Base-by-base conservation (phyloP, 2,113 vertebrate genomes). In the Oryzias curvinotus region DNA sequence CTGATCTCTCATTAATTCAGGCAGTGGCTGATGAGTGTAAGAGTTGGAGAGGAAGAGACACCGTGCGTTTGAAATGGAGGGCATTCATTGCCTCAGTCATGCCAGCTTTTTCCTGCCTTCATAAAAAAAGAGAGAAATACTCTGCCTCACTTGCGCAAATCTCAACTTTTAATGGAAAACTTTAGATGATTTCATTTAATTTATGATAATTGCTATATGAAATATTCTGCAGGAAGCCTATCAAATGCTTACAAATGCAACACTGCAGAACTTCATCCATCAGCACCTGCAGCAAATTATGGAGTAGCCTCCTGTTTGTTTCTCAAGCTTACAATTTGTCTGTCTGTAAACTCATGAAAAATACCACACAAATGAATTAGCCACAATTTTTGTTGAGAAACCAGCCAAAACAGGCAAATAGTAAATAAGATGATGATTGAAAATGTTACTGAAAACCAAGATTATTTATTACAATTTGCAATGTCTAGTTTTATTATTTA, bases 1-100 rank as follows among this genome's bases (percentile, higher is more conserved):
- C 78, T 77, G 74, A 80, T 78, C 75, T 71, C 75, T 75, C 80
- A 86, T 87, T 85, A 85, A 85, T 85, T 85, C 71, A 82, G 71
- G 81, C 66, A 80, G 81, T 62, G 68, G 72, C 73, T 64, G 76
- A 76, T 23, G 47, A 69, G 63, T 7, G 54, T 36, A 47, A 57
- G 56, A 48, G 50, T 67, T 19, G 52, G 25, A 75, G 47, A 28
- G 8, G 36, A 36, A 58, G 16, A 57, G 14, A 45, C 47, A 65
- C 57, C 52, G 46, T 57, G 53, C 62, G 62, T 77, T 68, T 66
- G 50, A 77, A 80, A 58, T 58, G 58, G 55, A 80, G 73, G 71
- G 62, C 77, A 82, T 75, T 73, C 81, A 56, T 47, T 12, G 4
- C 30, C 2, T 61, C 52, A 57, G 51, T 65, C 63, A 78, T 64